Evolutionary conservation across 2,888 invertebrate genomes (phyloP), one percentile per base, ranked within the genome.

Genomic region (Euzophera pinguis): DNA sequence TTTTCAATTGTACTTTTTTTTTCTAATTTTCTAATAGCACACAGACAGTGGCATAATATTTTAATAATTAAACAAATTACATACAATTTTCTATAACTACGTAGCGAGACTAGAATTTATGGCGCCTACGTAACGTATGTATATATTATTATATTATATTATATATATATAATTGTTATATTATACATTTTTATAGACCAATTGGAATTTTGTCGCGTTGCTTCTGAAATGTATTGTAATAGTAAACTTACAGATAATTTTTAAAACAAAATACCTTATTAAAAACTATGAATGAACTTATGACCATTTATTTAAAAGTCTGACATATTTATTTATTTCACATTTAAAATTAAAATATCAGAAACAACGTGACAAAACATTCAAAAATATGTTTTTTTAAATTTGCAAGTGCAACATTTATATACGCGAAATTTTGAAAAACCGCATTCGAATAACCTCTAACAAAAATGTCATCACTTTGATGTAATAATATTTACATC

Each of bases 91-190:
- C 73, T 78, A 78, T 69, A 58, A 72, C 82, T 85, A 85, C 78
- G 78, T 79, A 78, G 84, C 80, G 60, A 72, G 88, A 87, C 88
- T 88, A 88, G 87, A 88, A 71, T 81, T 73, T 75, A 86, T 84
- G 85, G 85, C 85, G 75, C 77, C 84, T 84, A 84, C 75, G 67
- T 74, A 78, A 75, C 69, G 60, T 76, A 66, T 70, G 60, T 66
- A 66, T 67, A 70, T 64, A 60, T 67, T 69, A 63, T 59, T 71
- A 69, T 68, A 58, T 63, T 72, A 69, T 71, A n/a, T n/a, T n/a
- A n/a, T n/a, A n/a, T n/a, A n/a, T n/a, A 68, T 69, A 62, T 71
- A 73, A 70, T 77, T 75, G 65, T 59, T 65, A 65, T 54, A 54
- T 59, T 55, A 57, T 57, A 61, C 56, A 59, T 58, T 53, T 55